Evolutionary conservation across 2,888 invertebrate genomes (phyloP).

Genomic region (Rotaria socialis): DNA sequence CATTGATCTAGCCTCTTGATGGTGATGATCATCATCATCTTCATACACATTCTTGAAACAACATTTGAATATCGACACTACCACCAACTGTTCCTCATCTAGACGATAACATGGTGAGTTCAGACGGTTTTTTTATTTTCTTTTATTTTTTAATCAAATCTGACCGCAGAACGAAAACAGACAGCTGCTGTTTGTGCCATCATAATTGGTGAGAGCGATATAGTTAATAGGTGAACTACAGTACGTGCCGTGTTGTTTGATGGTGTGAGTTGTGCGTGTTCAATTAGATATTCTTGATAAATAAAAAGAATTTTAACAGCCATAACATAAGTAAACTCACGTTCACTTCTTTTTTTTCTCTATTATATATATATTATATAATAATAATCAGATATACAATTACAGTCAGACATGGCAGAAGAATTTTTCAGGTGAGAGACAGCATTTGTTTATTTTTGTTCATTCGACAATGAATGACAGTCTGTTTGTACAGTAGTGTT

Average conservation of each 20-base stretch:
- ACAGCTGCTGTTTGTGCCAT: background rate
- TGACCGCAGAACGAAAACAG: slow-evolving; percentile 20
- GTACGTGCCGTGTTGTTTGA: background rate
- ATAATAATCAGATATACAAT: background rate
- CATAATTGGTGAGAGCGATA: background rate
- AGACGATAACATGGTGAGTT: slow-evolving; percentile 2
- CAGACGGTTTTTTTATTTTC: background rate
- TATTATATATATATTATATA: background rate
- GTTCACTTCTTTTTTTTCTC: background rate
- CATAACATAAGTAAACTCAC: background rate
- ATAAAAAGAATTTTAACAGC: background rate
- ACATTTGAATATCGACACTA: background rate
- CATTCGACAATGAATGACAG: slow-evolving; percentile 12
- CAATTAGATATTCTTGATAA: background rate
- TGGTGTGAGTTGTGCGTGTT: background rate
- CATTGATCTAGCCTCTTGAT: background rate
- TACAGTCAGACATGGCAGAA: background rate
- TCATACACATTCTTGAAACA: slow-evolving; percentile 5
- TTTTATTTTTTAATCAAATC: background rate
- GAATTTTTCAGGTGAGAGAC: background rate
- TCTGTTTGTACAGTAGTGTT: slow-evolving; percentile 13
- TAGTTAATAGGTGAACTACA: slow-evolving; percentile 22
- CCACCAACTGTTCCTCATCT: slow-evolving; percentile 20
- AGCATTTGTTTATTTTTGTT: background rate
- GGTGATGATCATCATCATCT: background rate